Evolutionary conservation across 2,888 invertebrate genomes (phyloP), one percentile per base, ranked within the genome.

Genomic region (Antheraea assamensis): DNA sequence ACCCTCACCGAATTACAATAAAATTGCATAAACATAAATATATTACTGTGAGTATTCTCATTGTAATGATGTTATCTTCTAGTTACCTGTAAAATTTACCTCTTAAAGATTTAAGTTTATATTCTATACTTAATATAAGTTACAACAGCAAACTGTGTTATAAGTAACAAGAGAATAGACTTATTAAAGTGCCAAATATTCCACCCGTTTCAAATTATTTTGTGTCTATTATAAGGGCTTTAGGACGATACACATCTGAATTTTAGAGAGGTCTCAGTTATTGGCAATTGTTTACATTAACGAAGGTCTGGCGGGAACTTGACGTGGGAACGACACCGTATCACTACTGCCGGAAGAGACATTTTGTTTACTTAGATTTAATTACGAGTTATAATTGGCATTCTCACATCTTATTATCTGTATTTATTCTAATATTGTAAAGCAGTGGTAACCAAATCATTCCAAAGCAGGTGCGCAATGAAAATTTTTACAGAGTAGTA

Each of bases 281-380:
- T 81, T 79, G 79, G 78, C 80, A 82, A 75, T 78, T 78, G 75
- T 71, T 71, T 75, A 72, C 75, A 79, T 77, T 83, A 78, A 78
- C 80, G 83, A 83, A 78, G 78, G 78, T 75, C 78, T 76, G 72
- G 78, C 77, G 73, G 78, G 77, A 77, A 75, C 78, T 75, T 85
- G 85, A 85, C 76, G 78, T 72, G 85, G 86, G 86, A 85, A 76
- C 77, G 85, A 81, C 81, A 78, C 71, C 74, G 75, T 76, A 75
- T 74, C 76, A 75, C 70, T 10, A 10, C 24, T 21, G 52, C 35
- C 35, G 30, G 42, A 42, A 71, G 27, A 61, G 47, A 68, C 35
- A 68, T 35, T n/a, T 68, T 73, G 70, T 73, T 70, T 73, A 68
- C 30, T 55, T 58, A 58, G 42, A 61, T 73, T 61, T 73, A 73